A percentile compares a stretch with the other conserved stretches of the same genome.
Conservation (phyloP, 2,113 vertebrate genomes). For the Odobenus rosmarus region DNA sequence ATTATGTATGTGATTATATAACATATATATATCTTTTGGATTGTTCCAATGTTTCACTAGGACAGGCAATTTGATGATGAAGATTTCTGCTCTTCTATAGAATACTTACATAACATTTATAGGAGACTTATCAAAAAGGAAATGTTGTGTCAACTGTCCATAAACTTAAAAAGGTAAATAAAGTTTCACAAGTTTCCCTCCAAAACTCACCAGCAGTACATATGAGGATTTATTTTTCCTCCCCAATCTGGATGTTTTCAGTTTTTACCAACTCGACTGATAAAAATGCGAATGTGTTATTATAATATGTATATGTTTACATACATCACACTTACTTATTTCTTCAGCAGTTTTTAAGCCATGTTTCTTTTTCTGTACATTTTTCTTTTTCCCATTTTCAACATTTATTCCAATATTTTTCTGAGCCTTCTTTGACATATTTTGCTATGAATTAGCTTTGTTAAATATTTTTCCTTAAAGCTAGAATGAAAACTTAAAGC, state of each 20-base stretch:
- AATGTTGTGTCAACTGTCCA: neutral
- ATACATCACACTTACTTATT: neutral
- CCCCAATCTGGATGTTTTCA: neutral
- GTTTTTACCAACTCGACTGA: neutral
- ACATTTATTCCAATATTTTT: neutral
- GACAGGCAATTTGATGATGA: neutral
- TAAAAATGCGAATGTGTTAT: neutral
- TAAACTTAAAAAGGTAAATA: neutral
- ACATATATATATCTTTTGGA: neutral
- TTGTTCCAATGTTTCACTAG: neutral
- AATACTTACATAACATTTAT: neutral
- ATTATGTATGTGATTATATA: neutral
- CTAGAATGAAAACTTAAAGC: neutral
- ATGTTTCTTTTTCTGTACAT: neutral
- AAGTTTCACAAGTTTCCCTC: neutral
- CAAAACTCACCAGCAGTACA: neutral
- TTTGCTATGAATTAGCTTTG: conserved; percentile 1
- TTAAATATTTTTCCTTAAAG: neutral
- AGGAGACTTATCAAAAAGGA: neutral
- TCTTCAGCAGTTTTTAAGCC: neutral
- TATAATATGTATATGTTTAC: neutral
- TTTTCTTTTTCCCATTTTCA: neutral
- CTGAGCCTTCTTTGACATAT: neutral
- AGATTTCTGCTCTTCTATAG: neutral
- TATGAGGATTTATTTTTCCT: neutral